A percentile compares a stretch with the other conserved stretches of the same genome.
phyloP scores from a whole-genome alignment of 2,888 invertebrate species.

The Noctua fimbriata region DNA sequence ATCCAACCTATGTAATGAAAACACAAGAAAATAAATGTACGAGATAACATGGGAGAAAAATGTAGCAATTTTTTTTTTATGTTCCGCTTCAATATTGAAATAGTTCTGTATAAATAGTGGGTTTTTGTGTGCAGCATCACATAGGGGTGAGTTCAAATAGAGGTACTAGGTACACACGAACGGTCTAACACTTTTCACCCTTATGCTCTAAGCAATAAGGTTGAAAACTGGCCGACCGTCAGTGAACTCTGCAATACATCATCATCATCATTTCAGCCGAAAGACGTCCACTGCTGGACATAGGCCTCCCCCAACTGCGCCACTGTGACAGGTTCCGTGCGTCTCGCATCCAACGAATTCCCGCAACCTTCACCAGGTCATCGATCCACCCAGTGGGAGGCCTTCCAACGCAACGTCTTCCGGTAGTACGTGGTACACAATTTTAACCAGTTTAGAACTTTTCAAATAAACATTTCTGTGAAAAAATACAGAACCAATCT shows the following conservation, averaged over 20 bases:
- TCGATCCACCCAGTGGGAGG: too few relatives aligned
- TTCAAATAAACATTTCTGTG: neutral
- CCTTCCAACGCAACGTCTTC: too few relatives aligned
- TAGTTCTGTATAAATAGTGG: neutral
- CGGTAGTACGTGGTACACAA: neutral
- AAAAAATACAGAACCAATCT: neutral
- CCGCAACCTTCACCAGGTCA: too few relatives aligned
- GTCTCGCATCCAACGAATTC: too few relatives aligned
- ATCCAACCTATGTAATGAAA: neutral
- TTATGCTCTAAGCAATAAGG: too few relatives aligned
- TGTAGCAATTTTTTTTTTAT: neutral
- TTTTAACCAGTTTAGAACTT: neutral
- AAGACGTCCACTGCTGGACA: too few relatives aligned
- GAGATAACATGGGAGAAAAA: neutral
- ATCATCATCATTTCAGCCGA: too few relatives aligned
- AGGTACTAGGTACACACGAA: neutral
- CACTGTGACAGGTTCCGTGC: too few relatives aligned
- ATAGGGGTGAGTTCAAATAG: neutral
- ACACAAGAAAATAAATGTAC: neutral
- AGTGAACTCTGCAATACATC: too few relatives aligned
- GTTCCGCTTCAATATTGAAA: conserved; percentile 2
- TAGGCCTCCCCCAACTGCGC: too few relatives aligned
- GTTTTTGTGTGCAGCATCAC: neutral
- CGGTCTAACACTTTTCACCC: too few relatives aligned
- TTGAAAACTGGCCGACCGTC: too few relatives aligned